phyloP scores from a whole-genome alignment of 2,888 invertebrate species.

The Lepidochrysops patricia region DNA sequence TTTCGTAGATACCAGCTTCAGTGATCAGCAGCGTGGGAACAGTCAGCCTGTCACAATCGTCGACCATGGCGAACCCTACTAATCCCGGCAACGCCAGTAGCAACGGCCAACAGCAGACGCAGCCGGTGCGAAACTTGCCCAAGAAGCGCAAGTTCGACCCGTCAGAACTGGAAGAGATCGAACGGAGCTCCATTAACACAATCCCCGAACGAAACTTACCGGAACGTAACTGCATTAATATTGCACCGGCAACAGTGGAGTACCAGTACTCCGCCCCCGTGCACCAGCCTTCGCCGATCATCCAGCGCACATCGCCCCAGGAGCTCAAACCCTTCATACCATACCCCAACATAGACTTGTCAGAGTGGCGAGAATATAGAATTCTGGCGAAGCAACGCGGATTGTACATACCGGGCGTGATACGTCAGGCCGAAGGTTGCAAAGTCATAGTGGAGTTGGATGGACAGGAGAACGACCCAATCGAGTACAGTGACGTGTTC shows the following conservation, averaged over 20 bases:
- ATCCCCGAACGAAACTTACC: constrained; percentile 30
- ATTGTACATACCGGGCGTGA: constrained; percentile 90
- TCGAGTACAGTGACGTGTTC: constrained; percentile 85
- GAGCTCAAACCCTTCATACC: constrained; percentile 64
- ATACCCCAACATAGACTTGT: constrained; percentile 85
- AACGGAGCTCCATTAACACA: constrained; percentile 64
- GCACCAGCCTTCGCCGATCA: constrained; percentile 35
- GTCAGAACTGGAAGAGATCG: constrained; percentile 82
- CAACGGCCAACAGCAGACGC: constrained; percentile 44
- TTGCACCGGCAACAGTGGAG: constrained; percentile 39
- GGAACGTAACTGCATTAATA: constrained; percentile 26
- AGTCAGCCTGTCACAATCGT: constrained; percentile 66
- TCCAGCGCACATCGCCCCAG: constrained; percentile 71
- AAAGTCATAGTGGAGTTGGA: constrained; percentile 89
- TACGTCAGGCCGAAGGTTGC: constrained; percentile 80
- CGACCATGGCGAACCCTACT: constrained; percentile 64
- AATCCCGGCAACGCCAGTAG: constrained; percentile 57
- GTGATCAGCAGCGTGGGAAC: constrained; percentile 76
- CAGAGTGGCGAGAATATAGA: constrained; percentile 94
- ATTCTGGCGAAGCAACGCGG: constrained; percentile 90
- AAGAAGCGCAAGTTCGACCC: constrained; percentile 94
- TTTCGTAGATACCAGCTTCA: constrained; percentile 69
- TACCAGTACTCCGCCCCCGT: constrained; percentile 29
- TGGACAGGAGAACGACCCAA: constrained; percentile 79
- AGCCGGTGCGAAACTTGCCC: constrained; percentile 85